Evolutionary conservation across 2,113 vertebrate species (phyloP).

Genomic region (Crotalus tigris): DNA sequence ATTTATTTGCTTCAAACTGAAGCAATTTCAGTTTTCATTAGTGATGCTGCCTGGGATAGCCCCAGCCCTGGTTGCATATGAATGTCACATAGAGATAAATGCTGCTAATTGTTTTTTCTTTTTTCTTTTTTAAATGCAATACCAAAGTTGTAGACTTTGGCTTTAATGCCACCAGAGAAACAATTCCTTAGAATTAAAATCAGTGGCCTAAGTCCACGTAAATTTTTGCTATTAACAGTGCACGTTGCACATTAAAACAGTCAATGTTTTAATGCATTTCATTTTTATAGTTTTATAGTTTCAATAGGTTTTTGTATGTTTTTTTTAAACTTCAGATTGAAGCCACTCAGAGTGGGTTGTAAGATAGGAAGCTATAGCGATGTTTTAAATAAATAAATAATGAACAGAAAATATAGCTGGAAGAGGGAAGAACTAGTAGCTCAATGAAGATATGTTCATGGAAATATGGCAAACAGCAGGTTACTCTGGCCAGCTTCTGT

Average conservation of each 20-base stretch:
- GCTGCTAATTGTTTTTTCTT: not conserved
- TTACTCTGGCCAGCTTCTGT: not conserved
- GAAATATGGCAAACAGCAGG: not conserved
- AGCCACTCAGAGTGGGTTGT: not conserved
- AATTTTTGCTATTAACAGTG: not conserved
- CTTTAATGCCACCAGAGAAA: not conserved
- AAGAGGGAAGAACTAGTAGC: too few relatives aligned
- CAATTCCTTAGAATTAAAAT: not conserved
- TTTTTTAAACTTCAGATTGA: not conserved
- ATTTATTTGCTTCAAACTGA: not conserved
- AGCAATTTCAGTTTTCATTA: slow-evolving; percentile 10
- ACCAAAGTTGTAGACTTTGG: not conserved
- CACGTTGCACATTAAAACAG: not conserved
- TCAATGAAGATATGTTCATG: not conserved
- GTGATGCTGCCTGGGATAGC: not conserved
- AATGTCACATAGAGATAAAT: slow-evolving; percentile 1
- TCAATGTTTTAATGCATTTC: not conserved
- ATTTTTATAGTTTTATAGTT: not conserved
- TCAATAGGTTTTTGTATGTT: not conserved
- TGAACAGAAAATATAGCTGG: not conserved
- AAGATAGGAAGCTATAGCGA: not conserved
- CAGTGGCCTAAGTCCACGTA: too few relatives aligned
- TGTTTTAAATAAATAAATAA: not conserved
- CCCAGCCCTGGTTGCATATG: not conserved
- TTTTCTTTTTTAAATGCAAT: not conserved